Conservation (phyloP, 2,888 invertebrate species). For the Phasia obesa region DNA sequence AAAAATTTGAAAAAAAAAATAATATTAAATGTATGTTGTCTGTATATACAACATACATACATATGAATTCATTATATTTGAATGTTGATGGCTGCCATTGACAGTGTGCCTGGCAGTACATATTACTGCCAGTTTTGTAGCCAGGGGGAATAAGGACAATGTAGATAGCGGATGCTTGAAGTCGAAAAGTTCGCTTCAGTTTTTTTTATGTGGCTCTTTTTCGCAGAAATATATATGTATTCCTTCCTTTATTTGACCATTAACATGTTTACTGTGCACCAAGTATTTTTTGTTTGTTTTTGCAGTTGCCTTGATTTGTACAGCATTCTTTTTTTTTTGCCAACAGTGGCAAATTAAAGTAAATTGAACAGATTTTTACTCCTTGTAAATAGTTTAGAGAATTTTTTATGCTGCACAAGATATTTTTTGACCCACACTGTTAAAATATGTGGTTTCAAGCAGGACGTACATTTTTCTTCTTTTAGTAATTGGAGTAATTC, state of each 20-base stretch:
- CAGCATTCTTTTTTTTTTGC: neutral
- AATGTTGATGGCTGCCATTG: slow-evolving; percentile 27
- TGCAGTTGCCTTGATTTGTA: slow-evolving; percentile 37
- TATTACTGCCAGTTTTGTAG: slow-evolving; percentile 10
- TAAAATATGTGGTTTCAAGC: neutral
- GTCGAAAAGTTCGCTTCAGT: slow-evolving; percentile 36
- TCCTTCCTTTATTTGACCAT: slow-evolving; percentile 50
- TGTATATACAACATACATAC: too few species aligned
- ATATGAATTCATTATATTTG: slow-evolving; percentile 43
- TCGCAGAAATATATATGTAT: slow-evolving; percentile 33
- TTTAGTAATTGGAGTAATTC: slow-evolving; percentile 54
- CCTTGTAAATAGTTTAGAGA: too few species aligned
- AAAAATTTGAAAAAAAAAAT: slow-evolving; percentile 1
- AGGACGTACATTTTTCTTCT: neutral
- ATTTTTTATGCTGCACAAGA: neutral
- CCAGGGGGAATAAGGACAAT: slow-evolving; percentile 23
- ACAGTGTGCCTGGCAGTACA: neutral
- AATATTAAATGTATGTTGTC: neutral
- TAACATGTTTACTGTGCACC: slow-evolving; percentile 49
- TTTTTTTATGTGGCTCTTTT: slow-evolving; percentile 26
- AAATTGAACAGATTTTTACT: neutral
- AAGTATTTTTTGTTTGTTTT: slow-evolving; percentile 7
- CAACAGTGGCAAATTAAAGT: slow-evolving; percentile 21
- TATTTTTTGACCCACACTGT: neutral
- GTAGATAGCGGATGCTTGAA: slow-evolving; percentile 43